Conservation (phyloP, 2,888 invertebrate genomes). For the Trachelus iudaicus region DNA sequence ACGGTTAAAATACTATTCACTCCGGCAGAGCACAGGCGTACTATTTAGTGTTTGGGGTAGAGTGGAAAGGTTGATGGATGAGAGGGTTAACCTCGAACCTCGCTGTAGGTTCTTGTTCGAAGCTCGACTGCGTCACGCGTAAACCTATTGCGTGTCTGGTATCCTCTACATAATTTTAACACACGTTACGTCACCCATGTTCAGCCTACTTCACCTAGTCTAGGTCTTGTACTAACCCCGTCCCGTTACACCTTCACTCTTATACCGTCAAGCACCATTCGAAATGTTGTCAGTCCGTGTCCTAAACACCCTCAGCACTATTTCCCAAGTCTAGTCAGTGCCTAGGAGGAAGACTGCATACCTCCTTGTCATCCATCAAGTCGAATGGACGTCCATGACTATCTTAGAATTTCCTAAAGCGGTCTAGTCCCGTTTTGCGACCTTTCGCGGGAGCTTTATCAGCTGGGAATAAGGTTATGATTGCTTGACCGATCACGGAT, state of each 20-base stretch:
- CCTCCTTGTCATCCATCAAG: background rate
- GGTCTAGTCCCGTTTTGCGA: background rate
- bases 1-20: background rate
- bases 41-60: background rate
- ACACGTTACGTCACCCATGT: background rate
- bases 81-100: constrained; percentile 1
- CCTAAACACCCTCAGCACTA: background rate
- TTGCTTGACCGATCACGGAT: background rate
- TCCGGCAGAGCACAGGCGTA: background rate
- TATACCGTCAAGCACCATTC: background rate
- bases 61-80: constrained; percentile 2
- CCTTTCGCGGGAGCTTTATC: background rate
- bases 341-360: background rate
- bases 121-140: background rate
- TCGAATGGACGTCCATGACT: background rate
- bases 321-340: background rate
- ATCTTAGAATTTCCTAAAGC: background rate
- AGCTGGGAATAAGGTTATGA: background rate
- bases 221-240: background rate
- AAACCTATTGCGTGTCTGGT: background rate
- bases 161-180: background rate
- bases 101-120: background rate
- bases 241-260: background rate
- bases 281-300: background rate
- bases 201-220: background rate